Evolutionary conservation across 2,888 invertebrate species (phyloP).

Genomic region (Baronia brevicornis): DNA sequence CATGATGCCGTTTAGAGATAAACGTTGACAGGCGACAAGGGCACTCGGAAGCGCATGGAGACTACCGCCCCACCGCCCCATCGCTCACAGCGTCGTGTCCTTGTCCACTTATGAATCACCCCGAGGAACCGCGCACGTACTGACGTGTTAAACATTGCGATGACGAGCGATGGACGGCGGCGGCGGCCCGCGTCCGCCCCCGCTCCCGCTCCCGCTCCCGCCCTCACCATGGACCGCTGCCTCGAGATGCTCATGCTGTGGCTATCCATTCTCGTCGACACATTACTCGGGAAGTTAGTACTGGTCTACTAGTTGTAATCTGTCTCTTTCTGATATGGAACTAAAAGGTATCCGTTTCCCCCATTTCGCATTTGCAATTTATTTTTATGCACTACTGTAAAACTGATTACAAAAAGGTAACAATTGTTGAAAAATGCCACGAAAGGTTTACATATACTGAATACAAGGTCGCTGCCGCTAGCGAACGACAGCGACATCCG

Average conservation of each 20-base stretch:
- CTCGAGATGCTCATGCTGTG: conserved; percentile 36
- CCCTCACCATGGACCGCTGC: conserved; percentile 29
- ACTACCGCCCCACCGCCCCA: too few species aligned
- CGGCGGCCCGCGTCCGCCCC: conserved; percentile 10
- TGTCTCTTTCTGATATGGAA: background rate
- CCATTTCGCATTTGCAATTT: too few species aligned
- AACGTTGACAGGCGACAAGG: background rate
- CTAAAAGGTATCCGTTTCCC: background rate
- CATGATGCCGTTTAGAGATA: too few species aligned
- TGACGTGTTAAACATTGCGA: conserved; percentile 24
- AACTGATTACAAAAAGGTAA: too few species aligned
- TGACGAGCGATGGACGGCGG: conserved; percentile 25
- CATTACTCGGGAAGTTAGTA: conserved; percentile 41
- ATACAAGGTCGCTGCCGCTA: too few species aligned
- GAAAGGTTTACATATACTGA: too few species aligned
- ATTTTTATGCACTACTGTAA: too few species aligned
- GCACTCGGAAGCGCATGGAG: too few species aligned
- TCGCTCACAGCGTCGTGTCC: conserved; percentile 11
- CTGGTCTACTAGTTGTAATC: conserved; percentile 3
- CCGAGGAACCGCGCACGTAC: conserved; percentile 21
- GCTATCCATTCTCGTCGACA: conserved; percentile 33
- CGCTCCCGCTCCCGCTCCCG: conserved; percentile 10
- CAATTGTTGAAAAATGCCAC: too few species aligned
- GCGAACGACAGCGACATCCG: too few species aligned
- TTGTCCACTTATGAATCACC: conserved; percentile 22